Evolutionary conservation across 2,113 vertebrate species (phyloP), one percentile per base, ranked within the genome.

Genomic region (Podarcis raffonei): DNA sequence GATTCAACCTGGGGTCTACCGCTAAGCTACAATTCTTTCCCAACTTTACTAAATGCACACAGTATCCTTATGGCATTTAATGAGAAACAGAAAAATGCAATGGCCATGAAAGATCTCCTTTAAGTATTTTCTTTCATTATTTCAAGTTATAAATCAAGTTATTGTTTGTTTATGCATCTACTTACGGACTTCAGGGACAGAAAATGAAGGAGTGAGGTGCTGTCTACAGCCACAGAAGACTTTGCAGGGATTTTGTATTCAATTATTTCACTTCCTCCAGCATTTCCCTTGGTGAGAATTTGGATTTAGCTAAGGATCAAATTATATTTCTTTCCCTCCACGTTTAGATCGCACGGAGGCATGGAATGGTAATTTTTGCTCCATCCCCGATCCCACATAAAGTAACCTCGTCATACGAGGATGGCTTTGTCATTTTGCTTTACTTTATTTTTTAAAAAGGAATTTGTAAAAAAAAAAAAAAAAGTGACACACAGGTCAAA

Each of bases 351-450:
- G 42, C 87, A 93, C 59, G 86, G 37, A 94, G 13, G 77, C 77
- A 93, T 89, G 89, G 87, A 79, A 93, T 91, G 68, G 74, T 92
- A 92, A 91, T 96, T 94, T 42, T 93, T 93, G 91, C 91, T 94
- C 94, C 93, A 81, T 57, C 92, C 90, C 91, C 91, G 91, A 94
- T 89, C 93, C 81, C 87, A 92, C 94, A 92, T 92, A 95, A 94
- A 95, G 95, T 95, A 96, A 95, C 93, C 87, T 94, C 94, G 84
- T 93, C 23, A 0, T 84, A 94, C 93, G 93, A 94, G 95, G 95
- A 95, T 96, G 94, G 95, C 93, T 95, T 93, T 94, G 91, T 93
- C 94, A 74, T 93, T 96, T 95, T 62, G 18, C 9, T 72, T 78
- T 3, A 68, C 18, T 22, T 35, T 16, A 7, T 15, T 90, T 15